A percentile compares a stretch with the other conserved stretches of the same genome.
Evolutionary conservation across 2,113 vertebrate genomes (phyloP).

Genomic region (Anhinga anhinga): DNA sequence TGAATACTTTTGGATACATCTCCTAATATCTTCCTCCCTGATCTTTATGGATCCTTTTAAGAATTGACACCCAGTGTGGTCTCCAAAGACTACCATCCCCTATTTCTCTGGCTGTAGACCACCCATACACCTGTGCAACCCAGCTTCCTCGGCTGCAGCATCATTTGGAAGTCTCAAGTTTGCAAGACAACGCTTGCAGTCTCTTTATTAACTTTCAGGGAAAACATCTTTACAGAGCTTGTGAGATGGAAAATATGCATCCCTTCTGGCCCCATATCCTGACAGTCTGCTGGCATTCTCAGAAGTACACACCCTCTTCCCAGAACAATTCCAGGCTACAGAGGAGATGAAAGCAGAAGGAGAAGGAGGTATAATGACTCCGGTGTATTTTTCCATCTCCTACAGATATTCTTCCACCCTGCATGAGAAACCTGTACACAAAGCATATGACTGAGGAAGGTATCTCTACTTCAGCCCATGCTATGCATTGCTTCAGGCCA

Average conservation of each 20-base stretch:
- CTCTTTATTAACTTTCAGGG: background rate
- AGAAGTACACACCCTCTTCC: background rate
- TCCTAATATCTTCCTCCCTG: background rate
- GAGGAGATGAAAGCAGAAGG: background rate
- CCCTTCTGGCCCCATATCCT: background rate
- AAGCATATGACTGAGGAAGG: background rate
- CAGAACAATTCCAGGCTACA: background rate
- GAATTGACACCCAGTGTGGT: background rate
- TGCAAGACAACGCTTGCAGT: background rate
- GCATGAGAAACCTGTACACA: background rate
- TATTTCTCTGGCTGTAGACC: background rate
- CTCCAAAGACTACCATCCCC: background rate
- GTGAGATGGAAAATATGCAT: background rate
- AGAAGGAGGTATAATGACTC: background rate
- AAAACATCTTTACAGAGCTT: background rate
- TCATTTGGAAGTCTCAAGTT: background rate
- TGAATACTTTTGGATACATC: background rate
- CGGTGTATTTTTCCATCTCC: background rate
- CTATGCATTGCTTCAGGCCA: background rate
- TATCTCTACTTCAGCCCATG: background rate
- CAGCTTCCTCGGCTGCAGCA: background rate
- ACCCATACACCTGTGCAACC: background rate
- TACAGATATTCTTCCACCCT: background rate
- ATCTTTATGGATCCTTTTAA: background rate
- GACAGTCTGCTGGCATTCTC: background rate